phyloP scores from a whole-genome alignment of 92 coral and sea anemone species.

The Palythoa grandiflora region DNA sequence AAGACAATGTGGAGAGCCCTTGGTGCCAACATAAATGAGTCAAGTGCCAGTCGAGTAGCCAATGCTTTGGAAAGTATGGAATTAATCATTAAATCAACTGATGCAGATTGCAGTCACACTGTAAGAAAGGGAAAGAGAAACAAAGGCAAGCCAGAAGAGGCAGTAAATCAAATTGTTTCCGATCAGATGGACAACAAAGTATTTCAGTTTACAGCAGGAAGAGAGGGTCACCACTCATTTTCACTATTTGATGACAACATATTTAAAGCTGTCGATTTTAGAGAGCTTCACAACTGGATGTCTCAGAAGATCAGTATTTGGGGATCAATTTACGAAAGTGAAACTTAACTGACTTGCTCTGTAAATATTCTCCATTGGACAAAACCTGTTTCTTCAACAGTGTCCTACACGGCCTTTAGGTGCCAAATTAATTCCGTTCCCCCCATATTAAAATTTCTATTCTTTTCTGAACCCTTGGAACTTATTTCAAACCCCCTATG shows the following conservation, averaged over 20 bases:
- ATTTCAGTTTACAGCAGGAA: constrained; percentile 24
- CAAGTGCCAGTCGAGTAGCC: constrained; percentile 39
- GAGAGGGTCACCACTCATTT: constrained; percentile 39
- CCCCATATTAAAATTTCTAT: background rate
- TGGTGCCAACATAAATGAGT: constrained; percentile 31
- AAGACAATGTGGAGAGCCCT: constrained; percentile 53
- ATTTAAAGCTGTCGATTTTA: constrained; percentile 15
- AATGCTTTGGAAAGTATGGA: constrained; percentile 44
- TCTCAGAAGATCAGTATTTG: constrained; percentile 20
- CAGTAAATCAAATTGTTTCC: constrained; percentile 1
- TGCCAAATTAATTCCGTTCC: background rate
- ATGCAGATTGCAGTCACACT: background rate
- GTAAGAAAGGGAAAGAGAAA: background rate
- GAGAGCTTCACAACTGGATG: constrained; percentile 51
- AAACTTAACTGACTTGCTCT: background rate
- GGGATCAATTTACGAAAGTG: constrained; percentile 42
- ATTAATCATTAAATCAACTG: background rate
- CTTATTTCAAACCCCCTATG: background rate
- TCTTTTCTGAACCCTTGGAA: background rate
- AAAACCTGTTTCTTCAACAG: background rate
- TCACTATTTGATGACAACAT: constrained; percentile 39
- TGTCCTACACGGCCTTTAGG: background rate
- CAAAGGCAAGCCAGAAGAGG: constrained; percentile 8
- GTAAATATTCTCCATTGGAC: background rate
- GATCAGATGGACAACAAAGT: constrained; percentile 37